Evolutionary conservation across 2,888 invertebrate genomes (phyloP).

Genomic region (Drosophila birchii): DNA sequence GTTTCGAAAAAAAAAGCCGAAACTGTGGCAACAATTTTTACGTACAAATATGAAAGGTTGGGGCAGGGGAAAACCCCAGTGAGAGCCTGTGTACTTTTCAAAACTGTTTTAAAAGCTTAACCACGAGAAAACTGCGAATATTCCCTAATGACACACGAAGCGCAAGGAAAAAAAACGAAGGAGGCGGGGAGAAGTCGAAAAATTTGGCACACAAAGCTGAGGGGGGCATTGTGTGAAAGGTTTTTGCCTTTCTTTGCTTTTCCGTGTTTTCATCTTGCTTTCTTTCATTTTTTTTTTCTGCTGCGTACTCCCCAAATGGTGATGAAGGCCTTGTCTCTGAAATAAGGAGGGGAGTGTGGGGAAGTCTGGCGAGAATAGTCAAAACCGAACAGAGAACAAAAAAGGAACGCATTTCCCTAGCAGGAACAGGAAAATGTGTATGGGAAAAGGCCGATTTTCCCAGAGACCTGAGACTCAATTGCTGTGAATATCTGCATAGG

Average conservation of each 20-base stretch:
- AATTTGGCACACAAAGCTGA: slow-evolving; percentile 46
- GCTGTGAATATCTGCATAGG: slow-evolving; percentile 45
- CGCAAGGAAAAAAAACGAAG: slow-evolving; percentile 17
- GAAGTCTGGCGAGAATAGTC: slow-evolving; percentile 37
- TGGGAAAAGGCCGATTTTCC: slow-evolving; percentile 8
- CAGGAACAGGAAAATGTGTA: slow-evolving; percentile 3
- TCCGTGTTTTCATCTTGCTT: background rate
- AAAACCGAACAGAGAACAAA: slow-evolving; percentile 4
- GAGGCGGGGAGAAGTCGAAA: slow-evolving; percentile 22
- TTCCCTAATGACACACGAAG: slow-evolving; percentile 74
- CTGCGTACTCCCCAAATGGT: slow-evolving; percentile 13
- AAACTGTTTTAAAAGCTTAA: slow-evolving; percentile 80
- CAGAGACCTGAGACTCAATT: slow-evolving; percentile 36
- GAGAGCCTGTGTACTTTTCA: slow-evolving; percentile 65
- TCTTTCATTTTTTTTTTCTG: background rate
- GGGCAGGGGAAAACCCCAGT: background rate
- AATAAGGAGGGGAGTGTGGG: slow-evolving; percentile 13
- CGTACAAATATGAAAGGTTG: slow-evolving; percentile 24
- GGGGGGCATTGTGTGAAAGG: slow-evolving; percentile 23
- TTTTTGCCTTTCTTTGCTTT: slow-evolving; percentile 16
- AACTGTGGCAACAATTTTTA: slow-evolving; percentile 43
- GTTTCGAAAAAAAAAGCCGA: slow-evolving; percentile 30
- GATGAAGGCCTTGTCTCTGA: slow-evolving; percentile 23
- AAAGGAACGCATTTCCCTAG: slow-evolving; percentile 27
- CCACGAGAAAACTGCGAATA: slow-evolving; percentile 75